phyloP scores from a whole-genome alignment of 2,113 vertebrate species.

The Microcebus griseorufus region DNA sequence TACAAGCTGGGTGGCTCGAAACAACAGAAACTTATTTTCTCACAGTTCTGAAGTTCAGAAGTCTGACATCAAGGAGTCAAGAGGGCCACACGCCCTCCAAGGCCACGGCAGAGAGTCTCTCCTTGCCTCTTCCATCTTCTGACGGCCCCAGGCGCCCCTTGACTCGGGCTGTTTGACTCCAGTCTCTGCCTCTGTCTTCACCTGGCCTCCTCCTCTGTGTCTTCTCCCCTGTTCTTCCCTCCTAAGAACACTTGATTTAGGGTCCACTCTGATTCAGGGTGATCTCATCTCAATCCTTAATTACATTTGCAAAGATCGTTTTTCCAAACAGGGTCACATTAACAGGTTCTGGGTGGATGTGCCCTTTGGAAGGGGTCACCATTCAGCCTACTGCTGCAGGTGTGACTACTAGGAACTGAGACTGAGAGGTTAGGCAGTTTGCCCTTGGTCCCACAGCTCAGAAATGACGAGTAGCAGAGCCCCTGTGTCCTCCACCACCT shows the following conservation, averaged over 20 bases:
- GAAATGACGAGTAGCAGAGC: neutral
- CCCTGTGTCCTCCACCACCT: neutral
- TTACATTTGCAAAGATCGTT: neutral
- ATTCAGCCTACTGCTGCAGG: neutral
- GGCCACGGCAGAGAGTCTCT: neutral
- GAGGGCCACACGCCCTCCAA: neutral
- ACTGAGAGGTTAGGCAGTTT: neutral
- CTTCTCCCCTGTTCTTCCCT: neutral
- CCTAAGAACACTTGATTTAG: neutral
- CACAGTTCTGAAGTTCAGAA: neutral
- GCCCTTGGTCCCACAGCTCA: neutral
- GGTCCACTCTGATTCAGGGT: neutral
- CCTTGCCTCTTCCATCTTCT: neutral
- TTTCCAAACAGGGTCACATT: neutral
- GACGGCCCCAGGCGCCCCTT: neutral
- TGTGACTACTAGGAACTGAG: neutral
- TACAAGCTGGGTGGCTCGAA: neutral
- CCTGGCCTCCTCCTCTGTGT: neutral
- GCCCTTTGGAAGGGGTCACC: neutral
- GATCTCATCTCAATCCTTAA: neutral
- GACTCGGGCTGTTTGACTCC: neutral
- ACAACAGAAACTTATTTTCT: neutral
- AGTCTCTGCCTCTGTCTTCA: neutral
- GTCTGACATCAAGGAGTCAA: neutral
- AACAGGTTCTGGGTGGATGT: neutral